Evolutionary conservation across 2,888 invertebrate species (phyloP).

Genomic region (Cosmia pyralina): DNA sequence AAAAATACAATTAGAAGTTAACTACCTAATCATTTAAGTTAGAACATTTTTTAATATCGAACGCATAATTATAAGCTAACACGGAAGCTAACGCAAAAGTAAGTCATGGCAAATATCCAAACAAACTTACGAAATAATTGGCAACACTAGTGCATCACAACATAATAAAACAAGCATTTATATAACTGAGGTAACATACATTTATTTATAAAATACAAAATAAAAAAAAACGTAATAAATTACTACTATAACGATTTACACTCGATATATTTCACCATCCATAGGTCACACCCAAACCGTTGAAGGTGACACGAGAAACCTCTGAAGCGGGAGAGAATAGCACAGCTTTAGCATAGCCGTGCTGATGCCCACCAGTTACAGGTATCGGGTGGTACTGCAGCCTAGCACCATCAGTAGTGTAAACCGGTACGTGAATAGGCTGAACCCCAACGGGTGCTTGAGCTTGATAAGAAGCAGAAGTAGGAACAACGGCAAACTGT

Average conservation of each 20-base stretch:
- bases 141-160: conserved; percentile 12
- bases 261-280: conserved; percentile 69
- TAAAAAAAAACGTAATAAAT: conserved; percentile 37
- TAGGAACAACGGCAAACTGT: conserved; percentile 19
- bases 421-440: conserved; percentile 25
- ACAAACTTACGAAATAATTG: conserved; percentile 20
- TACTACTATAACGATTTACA: conserved; percentile 31
- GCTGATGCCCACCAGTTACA: conserved; percentile 19
- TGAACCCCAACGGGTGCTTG: conserved; percentile 17
- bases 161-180: conserved; percentile 38
- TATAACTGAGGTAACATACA: conserved; percentile 38
- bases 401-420: neutral
- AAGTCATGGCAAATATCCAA: conserved; percentile 27
- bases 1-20: neutral
- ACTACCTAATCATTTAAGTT: neutral
- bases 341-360: conserved; percentile 46
- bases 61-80: conserved; percentile 1
- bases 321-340: conserved; percentile 64
- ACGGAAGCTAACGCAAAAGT: conserved; percentile 31
- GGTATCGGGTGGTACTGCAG: conserved; percentile 41
- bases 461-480: conserved; percentile 6
- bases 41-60: conserved; percentile 7
- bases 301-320: conserved; percentile 90
- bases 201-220: conserved; percentile 35
- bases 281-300: conserved; percentile 85